Base-by-base conservation (phyloP, 1,140 invertebrate species). In the Paramacrobiotus metropolitanus region DNA sequence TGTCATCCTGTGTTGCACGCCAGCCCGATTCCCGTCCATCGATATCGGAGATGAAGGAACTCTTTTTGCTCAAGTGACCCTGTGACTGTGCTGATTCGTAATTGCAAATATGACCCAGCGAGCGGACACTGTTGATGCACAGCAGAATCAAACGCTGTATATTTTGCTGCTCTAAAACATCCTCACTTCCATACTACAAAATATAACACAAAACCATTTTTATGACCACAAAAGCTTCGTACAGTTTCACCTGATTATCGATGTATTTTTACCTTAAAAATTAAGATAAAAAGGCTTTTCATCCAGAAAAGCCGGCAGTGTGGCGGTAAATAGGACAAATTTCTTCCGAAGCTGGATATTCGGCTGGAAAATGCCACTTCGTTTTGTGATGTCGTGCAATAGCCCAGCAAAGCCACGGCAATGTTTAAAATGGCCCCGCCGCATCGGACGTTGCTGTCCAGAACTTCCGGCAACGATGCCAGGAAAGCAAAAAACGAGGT, bases 401-500 rank as follows among this genome's bases (percentile, higher is more conserved):
- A 92, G 68, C 93, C 82, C 40, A 98, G 76, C 21, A 98, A 75
- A 30, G 87, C 79, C 44, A 95, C 73, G 9, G 85, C 82, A 0
- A 87, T 85, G 87, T 74, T 97, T 95, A 69, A 90, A 85, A 72
- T 97, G 90, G 66, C 95, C 69, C 24, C 96, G 79, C 80, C 95
- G 83, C 72, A 71, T 59, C 71, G 68, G 18, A 75, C 66, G 63
- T 75, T 72, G 29, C 65, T 68, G 61, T 72, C 69, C 24, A 72
- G 68, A 66, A 77, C 74, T 66, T 72, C 70, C 0, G 90, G 87
- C 55, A 95, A 72, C 70, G 89, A 91, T 21, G 86, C 82, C 67
- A 99, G 74, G 69, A 94, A 97, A 2, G 89, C 87, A 73, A 92
- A 95, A 73, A 96, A 96, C 1, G 92, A 87, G 2, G 91, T 82